These are phyloP conservation scores for Amphimedon queenslandica DNA, from an alignment of 37 sponge, comb jelly and placozoan genomes.

Conservation along the genomic window DNA sequence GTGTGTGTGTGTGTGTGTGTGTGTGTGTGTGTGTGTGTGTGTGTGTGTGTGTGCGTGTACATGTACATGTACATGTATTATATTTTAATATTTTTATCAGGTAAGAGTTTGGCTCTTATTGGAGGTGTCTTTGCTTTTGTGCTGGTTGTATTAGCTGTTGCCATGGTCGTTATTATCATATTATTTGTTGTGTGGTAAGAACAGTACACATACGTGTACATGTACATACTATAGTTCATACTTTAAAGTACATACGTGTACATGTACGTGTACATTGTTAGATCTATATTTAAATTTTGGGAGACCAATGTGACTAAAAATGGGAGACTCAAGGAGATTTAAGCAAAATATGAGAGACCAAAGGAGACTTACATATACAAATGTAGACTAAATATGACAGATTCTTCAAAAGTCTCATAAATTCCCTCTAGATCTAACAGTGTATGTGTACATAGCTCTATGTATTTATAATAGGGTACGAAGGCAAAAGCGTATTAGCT, in stretches of 20 bases:
- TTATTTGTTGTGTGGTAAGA: background rate
- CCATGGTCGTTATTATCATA: background rate
- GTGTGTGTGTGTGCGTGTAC: background rate
- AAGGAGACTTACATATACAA: too few relatives aligned
- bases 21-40: background rate
- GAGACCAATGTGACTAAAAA: too few relatives aligned
- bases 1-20: conserved; percentile 1
- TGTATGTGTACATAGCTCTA: too few relatives aligned
- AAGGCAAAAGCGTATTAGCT: background rate
- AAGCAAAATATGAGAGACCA: too few relatives aligned
- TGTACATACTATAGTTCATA: too few relatives aligned
- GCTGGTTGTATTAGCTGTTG: background rate
- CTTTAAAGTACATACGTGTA: too few relatives aligned
- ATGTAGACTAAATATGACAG: too few relatives aligned
- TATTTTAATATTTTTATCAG: background rate
- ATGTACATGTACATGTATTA: background rate
- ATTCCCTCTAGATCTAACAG: too few relatives aligned
- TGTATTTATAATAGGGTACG: background rate
- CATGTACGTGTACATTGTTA: too few relatives aligned
- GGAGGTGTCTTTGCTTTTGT: background rate
- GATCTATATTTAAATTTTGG: too few relatives aligned
- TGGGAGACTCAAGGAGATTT: too few relatives aligned
- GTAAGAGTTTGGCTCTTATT: background rate
- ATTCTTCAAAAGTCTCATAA: too few relatives aligned
- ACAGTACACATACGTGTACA: background rate